Percentiles rank a stretch among this genome's conserved stretches.
Evolutionary conservation across 2,113 vertebrate genomes (phyloP).

Genomic region (Aegypius monachus): DNA sequence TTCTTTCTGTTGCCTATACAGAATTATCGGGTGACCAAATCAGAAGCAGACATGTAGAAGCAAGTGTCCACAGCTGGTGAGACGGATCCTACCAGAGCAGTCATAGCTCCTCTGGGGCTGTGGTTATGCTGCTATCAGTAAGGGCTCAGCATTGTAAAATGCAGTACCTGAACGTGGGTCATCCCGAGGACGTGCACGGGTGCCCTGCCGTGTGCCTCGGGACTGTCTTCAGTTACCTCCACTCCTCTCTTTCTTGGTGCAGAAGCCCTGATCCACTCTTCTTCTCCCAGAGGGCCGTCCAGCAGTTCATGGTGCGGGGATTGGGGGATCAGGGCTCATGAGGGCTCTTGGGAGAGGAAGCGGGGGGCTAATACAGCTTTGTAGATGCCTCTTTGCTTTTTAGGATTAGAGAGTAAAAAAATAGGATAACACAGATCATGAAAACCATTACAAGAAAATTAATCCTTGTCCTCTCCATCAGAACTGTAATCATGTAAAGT

Average conservation of each 20-base stretch:
- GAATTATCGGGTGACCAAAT: background rate
- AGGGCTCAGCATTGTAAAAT: background rate
- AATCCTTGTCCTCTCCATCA: background rate
- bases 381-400: background rate
- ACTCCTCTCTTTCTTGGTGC: background rate
- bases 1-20: background rate
- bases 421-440: background rate
- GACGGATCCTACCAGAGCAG: background rate
- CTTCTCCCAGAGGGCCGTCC: background rate
- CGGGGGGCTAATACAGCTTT: background rate
- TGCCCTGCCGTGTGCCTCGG: fast-evolving
- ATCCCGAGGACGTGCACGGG: fast-evolving
- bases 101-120: background rate
- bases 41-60: background rate
- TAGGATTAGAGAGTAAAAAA: background rate
- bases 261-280: background rate
- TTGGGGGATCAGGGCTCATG: background rate
- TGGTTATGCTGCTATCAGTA: background rate
- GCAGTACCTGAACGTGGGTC: background rate
- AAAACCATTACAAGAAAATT: background rate
- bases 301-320: background rate
- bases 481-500: background rate
- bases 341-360: background rate
- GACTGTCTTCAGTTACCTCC: background rate
- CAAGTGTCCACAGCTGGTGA: background rate